These are phyloP conservation scores for Toxotes lorentzi DNA, from an alignment of 2,797 vertebrate genomes.

Conservation along the genomic window DNA sequence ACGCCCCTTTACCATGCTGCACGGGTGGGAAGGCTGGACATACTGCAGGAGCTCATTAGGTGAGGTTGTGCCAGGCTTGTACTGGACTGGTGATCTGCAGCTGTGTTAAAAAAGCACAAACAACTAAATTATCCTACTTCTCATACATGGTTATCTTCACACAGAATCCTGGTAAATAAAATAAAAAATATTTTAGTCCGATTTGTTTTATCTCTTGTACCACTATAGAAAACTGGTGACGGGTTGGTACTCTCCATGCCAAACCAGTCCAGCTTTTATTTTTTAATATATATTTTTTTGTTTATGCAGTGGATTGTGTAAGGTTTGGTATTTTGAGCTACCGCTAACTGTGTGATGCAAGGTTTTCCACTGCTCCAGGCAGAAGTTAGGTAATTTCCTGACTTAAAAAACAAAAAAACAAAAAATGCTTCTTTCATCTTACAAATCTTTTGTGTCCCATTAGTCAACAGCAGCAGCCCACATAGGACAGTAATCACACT, in stretches of 20 bases:
- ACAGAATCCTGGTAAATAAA: not conserved
- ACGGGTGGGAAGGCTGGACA: constrained; percentile 90
- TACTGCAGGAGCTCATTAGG: constrained; percentile 93
- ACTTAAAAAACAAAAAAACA: not conserved
- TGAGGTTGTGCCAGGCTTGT: constrained; percentile 55
- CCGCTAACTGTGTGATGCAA: not conserved
- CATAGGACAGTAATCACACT: not conserved
- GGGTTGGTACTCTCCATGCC: not conserved
- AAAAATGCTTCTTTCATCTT: constrained; percentile 7
- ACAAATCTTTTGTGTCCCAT: not conserved
- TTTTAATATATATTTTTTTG: not conserved
- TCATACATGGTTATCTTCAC: not conserved
- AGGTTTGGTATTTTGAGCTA: not conserved
- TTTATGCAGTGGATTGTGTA: not conserved
- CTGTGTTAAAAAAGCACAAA: not conserved
- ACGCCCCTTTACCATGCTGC: constrained; percentile 93
- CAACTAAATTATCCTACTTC: not conserved
- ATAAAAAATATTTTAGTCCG: not conserved
- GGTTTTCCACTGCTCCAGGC: constrained; percentile 10
- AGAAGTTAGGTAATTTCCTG: constrained; percentile 18
- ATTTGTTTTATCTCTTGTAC: not conserved
- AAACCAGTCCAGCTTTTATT: not conserved
- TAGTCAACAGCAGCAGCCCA: constrained; percentile 5
- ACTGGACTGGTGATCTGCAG: not conserved
- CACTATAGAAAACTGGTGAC: not conserved